Conservation (phyloP, 2,888 invertebrate genomes). For the Diplolepis rosae region DNA sequence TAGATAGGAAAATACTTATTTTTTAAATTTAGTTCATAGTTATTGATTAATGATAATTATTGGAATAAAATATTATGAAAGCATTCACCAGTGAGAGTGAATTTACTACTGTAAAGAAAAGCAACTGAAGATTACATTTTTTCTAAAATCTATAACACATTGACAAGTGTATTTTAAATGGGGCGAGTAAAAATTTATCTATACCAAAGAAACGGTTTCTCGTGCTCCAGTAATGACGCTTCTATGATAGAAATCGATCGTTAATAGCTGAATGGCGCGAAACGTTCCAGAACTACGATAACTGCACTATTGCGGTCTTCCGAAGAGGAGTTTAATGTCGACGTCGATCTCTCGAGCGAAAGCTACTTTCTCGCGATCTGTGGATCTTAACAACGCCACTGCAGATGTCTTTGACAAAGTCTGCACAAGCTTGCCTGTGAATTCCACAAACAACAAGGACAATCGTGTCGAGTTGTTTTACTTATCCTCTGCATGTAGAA, state of each 20-base stretch:
- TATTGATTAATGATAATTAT: too few species aligned
- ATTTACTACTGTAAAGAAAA: constrained; percentile 1
- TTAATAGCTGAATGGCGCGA: neutral
- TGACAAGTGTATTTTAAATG: constrained; percentile 18
- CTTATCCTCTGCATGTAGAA: constrained; percentile 5
- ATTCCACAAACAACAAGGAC: neutral
- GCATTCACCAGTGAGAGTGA: neutral
- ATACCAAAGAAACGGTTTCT: constrained; percentile 6
- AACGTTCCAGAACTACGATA: neutral
- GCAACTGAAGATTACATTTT: neutral
- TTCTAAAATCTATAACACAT: neutral
- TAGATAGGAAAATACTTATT: too few species aligned
- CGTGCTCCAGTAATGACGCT: constrained; percentile 14
- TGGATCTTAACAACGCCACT: constrained; percentile 14
- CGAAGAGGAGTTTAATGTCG: neutral
- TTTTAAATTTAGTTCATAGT: too few species aligned
- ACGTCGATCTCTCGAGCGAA: constrained; percentile 59
- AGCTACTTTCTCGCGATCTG: constrained; percentile 60
- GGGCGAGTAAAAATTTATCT: neutral
- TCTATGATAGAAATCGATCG: constrained; percentile 12
- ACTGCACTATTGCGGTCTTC: neutral
- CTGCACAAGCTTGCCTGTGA: neutral
- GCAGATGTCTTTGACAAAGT: neutral
- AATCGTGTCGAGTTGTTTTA: constrained; percentile 2
- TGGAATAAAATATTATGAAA: too few species aligned